phyloP scores from a whole-genome alignment of 2,113 vertebrate species.

The Megaceryle torquata region DNA sequence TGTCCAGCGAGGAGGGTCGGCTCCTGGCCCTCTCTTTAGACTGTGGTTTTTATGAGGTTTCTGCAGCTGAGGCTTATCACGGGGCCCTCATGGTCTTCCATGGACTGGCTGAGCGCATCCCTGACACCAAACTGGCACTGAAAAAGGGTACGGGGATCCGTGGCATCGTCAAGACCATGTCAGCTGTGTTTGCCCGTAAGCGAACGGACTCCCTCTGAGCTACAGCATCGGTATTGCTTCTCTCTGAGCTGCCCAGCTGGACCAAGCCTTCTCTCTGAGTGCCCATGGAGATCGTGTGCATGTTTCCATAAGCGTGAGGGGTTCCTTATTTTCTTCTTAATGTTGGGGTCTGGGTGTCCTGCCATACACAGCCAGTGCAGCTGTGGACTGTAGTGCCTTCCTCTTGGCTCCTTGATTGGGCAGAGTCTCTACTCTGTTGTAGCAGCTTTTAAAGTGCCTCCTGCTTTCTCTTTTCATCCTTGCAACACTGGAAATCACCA shows the following conservation, averaged over 20 bases:
- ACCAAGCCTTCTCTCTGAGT: background rate
- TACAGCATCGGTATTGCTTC: background rate
- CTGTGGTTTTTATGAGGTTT: slow-evolving; percentile 86
- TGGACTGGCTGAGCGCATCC: slow-evolving; percentile 77
- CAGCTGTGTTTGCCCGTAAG: slow-evolving; percentile 81
- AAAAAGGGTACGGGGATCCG: slow-evolving; percentile 80
- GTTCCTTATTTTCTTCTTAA: background rate
- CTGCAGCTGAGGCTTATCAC: slow-evolving; percentile 84
- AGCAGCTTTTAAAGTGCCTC: background rate
- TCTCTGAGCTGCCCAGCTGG: background rate
- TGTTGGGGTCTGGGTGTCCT: background rate
- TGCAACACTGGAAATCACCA: background rate
- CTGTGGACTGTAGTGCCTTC: background rate
- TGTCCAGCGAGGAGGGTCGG: slow-evolving; percentile 84
- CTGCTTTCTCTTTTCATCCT: background rate
- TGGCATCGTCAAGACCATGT: slow-evolving; percentile 85
- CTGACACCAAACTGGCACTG: slow-evolving; percentile 67
- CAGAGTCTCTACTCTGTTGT: background rate
- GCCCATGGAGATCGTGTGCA: background rate
- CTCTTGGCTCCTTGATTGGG: background rate
- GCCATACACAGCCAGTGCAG: background rate
- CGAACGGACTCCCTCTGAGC: slow-evolving; percentile 82
- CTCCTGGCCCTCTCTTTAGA: slow-evolving; percentile 80
- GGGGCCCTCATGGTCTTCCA: slow-evolving; percentile 83
- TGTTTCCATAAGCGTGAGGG: background rate